Conservation (phyloP, 2,797 vertebrate genomes). For the Heterohyrax brucei region DNA sequence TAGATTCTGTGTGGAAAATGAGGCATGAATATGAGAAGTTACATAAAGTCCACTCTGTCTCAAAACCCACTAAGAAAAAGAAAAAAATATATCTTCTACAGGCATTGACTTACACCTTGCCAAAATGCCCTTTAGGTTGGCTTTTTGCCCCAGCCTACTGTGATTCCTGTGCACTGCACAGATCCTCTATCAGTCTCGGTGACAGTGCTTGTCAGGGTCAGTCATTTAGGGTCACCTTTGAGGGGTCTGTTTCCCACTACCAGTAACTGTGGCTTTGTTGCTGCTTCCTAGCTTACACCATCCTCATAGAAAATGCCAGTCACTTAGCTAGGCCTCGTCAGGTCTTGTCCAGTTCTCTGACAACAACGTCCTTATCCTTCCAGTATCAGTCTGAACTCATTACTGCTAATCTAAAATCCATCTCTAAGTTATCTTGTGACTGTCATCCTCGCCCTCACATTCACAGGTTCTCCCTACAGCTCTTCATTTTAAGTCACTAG, state of each 20-base stretch:
- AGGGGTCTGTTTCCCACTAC: no score
- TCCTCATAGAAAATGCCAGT: not conserved
- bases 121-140: not conserved
- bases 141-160: not conserved
- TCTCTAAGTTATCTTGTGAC: accelerated
- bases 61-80: not conserved
- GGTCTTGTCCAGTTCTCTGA: no score
- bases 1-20: conserved; percentile 54
- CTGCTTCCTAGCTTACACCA: not conserved
- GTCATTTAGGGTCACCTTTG: not conserved
- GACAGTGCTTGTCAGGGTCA: not conserved
- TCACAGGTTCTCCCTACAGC: not conserved
- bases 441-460: accelerated
- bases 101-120: accelerated
- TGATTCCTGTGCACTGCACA: no score
- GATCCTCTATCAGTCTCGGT: accelerated
- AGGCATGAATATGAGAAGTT: not conserved
- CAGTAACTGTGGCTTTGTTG: accelerated
- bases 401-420: not conserved
- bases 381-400: not conserved
- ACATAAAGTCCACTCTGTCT: not conserved
- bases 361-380: not conserved
- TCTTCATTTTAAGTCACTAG: not conserved
- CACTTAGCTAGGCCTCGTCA: not conserved
- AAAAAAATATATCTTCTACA: not conserved